Percentiles rank a stretch among this genome's conserved stretches.
These are phyloP conservation scores for Australoheros facetus DNA, from an alignment of 2,797 vertebrate species.

Conservation along the genomic window DNA sequence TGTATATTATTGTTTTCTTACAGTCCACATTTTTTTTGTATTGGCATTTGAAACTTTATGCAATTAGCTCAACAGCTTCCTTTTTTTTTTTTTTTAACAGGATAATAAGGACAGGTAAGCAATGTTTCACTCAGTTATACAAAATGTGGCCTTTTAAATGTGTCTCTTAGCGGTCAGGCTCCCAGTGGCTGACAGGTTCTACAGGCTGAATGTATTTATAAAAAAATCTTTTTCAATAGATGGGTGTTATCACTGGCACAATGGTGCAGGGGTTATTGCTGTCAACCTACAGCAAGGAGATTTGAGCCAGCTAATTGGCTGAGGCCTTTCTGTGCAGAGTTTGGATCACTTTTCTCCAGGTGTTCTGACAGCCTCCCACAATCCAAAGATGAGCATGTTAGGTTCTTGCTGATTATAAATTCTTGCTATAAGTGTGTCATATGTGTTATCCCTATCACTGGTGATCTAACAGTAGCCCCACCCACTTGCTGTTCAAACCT, in stretches of 20 bases:
- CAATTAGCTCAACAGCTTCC: background rate
- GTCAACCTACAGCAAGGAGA: background rate
- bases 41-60: background rate
- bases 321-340: background rate
- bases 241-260: background rate
- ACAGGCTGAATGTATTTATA: background rate
- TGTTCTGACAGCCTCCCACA: background rate
- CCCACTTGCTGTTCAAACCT: background rate
- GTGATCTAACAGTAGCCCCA: background rate
- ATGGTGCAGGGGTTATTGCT: background rate
- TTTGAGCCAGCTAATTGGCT: background rate
- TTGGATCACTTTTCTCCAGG: background rate
- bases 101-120: no score
- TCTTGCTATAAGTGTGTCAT: background rate
- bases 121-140: no score
- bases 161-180: background rate
- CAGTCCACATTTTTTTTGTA: background rate
- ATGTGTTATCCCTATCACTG: background rate
- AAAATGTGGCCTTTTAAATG: no score
- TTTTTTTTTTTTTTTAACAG: no score
- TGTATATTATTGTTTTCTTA: constrained; percentile 13
- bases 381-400: no score
- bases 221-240: background rate
- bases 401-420: background rate
- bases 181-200: background rate